These are phyloP conservation scores for Coelopa pilipes DNA, from an alignment of 2,888 invertebrate species.

Conservation along the genomic window DNA sequence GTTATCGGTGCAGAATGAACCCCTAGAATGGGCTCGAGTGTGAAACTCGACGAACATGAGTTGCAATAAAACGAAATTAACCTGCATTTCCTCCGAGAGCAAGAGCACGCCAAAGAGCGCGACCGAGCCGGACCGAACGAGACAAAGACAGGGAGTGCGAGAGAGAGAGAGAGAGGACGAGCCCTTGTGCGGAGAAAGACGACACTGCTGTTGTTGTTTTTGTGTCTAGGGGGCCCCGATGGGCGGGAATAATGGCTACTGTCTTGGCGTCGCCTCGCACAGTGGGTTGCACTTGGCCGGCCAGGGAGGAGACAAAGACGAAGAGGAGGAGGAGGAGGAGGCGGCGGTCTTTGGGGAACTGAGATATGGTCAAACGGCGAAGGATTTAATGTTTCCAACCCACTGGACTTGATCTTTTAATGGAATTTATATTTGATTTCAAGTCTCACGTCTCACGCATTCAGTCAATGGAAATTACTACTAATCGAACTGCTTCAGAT, in stretches of 20 bases:
- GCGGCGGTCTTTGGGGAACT: too few species aligned
- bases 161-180: neutral
- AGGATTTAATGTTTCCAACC: too few species aligned
- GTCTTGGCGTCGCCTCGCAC: neutral
- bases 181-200: neutral
- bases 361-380: too few species aligned
- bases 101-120: neutral
- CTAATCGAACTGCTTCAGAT: too few species aligned
- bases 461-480: too few species aligned
- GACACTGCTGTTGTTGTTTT: neutral
- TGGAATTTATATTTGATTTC: too few species aligned
- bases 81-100: slow-evolving; percentile 28
- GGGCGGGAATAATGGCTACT: neutral
- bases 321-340: too few species aligned
- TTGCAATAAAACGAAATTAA: slow-evolving; percentile 36
- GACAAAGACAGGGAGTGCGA: slow-evolving; percentile 1
- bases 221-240: neutral
- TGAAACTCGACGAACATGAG: slow-evolving; percentile 37
- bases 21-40: slow-evolving; percentile 27
- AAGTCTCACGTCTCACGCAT: too few species aligned
- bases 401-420: too few species aligned
- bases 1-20: neutral
- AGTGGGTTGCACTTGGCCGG: neutral
- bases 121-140: neutral
- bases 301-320: neutral